Percentiles rank a stretch among this genome's conserved stretches.
Conservation (phyloP, 1,140 invertebrate genomes). For the Prorops nasuta region DNA sequence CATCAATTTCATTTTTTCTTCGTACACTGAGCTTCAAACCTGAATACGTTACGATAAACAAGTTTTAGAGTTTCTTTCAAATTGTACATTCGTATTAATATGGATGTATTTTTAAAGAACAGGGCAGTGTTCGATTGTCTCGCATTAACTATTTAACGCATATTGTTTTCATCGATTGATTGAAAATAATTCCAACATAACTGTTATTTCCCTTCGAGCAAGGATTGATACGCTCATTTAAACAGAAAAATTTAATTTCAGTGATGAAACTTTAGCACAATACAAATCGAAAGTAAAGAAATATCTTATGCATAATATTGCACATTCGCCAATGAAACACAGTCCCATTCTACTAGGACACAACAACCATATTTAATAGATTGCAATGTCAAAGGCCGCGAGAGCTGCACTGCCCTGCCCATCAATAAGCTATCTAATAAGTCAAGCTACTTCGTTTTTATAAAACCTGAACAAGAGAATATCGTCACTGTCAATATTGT, state of each 20-base stretch:
- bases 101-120: conserved; percentile 20
- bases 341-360: no score
- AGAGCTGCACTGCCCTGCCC: conserved; percentile 23
- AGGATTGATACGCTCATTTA: no score
- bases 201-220: no score
- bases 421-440: conserved; percentile 16
- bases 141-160: not conserved
- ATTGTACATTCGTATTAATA: conserved; percentile 39
- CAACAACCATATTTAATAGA: not conserved
- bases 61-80: conserved; percentile 37
- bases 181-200: no score
- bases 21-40: conserved; percentile 46
- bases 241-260: no score
- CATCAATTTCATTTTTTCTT: conserved; percentile 38
- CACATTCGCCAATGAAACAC: conserved; percentile 29
- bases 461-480: conserved; percentile 45
- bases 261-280: not conserved
- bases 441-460: conserved; percentile 26
- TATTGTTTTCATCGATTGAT: no score
- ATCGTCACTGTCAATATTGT: conserved; percentile 41
- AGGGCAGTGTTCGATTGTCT: conserved; percentile 23
- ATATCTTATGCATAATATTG: conserved; percentile 29
- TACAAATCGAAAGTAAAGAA: not conserved
- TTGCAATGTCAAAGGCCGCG: not conserved
- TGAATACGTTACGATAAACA: conserved; percentile 49